A percentile compares a stretch with the other conserved stretches of the same genome.
Evolutionary conservation across 2,113 vertebrate species (phyloP).

Genomic region (Cynoglossus semilaevis): DNA sequence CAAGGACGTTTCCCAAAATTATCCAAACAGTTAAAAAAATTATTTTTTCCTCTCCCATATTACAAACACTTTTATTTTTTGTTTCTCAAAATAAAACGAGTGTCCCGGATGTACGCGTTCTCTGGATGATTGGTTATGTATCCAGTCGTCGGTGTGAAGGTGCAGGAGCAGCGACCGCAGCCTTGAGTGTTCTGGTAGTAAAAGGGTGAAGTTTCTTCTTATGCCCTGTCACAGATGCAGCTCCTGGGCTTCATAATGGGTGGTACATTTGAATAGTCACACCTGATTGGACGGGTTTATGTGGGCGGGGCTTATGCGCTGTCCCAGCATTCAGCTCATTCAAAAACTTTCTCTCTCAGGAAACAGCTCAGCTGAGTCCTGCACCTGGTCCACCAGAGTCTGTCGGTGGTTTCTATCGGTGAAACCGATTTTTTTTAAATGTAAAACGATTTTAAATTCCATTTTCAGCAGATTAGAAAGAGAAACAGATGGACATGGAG

Average conservation of each 20-base stretch:
- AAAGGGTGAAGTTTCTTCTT: slow-evolving; percentile 45
- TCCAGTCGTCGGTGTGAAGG: slow-evolving; percentile 32
- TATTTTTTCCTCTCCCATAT: slow-evolving; percentile 71
- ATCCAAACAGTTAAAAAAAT: slow-evolving; percentile 71
- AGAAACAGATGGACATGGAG: too few species aligned
- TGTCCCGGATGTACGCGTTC: background rate
- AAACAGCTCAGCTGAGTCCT: background rate
- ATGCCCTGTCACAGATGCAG: slow-evolving; percentile 60
- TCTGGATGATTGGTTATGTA: slow-evolving; percentile 7
- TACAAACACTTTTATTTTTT: slow-evolving; percentile 39
- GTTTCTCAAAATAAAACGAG: slow-evolving; percentile 12
- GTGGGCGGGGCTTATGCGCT: slow-evolving; percentile 52
- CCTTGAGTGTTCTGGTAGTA: slow-evolving; percentile 2
- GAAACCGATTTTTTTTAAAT: too few species aligned
- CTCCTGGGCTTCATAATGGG: slow-evolving; percentile 71
- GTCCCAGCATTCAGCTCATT: slow-evolving; percentile 35
- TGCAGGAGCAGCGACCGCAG: slow-evolving; percentile 8
- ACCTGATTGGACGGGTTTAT: slow-evolving; percentile 63
- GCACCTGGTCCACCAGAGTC: too few species aligned
- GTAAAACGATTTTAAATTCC: background rate
- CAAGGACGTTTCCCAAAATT: slow-evolving; percentile 60
- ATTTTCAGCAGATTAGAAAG: too few species aligned
- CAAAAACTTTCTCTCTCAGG: slow-evolving; percentile 1
- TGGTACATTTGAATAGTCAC: slow-evolving; percentile 68
- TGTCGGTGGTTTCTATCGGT: too few species aligned